Conservation (phyloP, 30 jellyfish, hydroid and myxozoan species). For the Hydractinia symbiolongicarpus region DNA sequence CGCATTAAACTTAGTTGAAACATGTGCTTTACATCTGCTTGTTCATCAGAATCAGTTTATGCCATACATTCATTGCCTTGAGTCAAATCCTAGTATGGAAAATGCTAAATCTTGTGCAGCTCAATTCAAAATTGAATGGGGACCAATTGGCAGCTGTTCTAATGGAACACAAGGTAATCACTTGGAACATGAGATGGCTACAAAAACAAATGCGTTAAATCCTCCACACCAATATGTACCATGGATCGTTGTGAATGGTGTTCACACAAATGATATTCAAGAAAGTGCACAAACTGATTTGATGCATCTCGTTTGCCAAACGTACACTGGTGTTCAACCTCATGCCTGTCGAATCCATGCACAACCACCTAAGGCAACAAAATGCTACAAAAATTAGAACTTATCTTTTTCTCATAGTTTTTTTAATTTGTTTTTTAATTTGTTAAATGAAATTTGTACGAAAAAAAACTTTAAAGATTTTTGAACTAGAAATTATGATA, state of each 20-base stretch:
- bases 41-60: slow-evolving; percentile 37
- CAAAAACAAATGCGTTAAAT: slow-evolving; percentile 43
- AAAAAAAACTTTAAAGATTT: no score
- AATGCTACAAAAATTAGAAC: slow-evolving; percentile 29
- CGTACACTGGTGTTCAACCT: slow-evolving; percentile 42
- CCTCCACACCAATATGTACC: slow-evolving; percentile 51
- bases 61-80: slow-evolving; percentile 46
- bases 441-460: background rate
- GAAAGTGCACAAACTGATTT: slow-evolving; percentile 19
- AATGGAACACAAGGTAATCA: slow-evolving; percentile 44
- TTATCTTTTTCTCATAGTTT: background rate
- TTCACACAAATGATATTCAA: slow-evolving; percentile 41
- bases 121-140: slow-evolving; percentile 33
- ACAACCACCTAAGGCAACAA: background rate
- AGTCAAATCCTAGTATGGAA: slow-evolving; percentile 44
- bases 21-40: slow-evolving; percentile 44
- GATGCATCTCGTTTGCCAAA: slow-evolving; percentile 28
- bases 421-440: no score
- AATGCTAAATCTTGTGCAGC: slow-evolving; percentile 52
- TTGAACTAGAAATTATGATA: no score
- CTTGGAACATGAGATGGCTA: slow-evolving; percentile 36
- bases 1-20: slow-evolving; percentile 26
- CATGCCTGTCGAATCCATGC: slow-evolving; percentile 25
- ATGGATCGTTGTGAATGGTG: slow-evolving; percentile 44
- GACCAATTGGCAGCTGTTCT: slow-evolving; percentile 22